Conservation (phyloP, 2,797 vertebrate species). For the Gymnopithys bicolor region DNA sequence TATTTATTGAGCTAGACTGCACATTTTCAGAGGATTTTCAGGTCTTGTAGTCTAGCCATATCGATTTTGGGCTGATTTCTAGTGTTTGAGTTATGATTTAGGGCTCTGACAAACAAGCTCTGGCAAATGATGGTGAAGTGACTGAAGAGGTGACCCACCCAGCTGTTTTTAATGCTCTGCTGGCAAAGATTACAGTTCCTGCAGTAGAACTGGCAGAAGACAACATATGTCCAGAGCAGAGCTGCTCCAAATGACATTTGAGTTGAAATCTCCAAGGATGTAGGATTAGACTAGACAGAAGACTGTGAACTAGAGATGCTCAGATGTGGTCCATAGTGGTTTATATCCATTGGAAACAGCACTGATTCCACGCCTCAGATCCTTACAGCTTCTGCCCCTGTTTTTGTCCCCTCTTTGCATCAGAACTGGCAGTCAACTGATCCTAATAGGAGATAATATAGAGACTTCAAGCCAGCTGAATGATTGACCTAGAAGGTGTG, state of each 20-base stretch:
- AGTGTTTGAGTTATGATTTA: constrained; percentile 8
- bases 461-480: not conserved
- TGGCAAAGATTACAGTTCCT: not conserved
- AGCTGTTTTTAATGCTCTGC: not conserved
- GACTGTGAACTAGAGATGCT: not conserved
- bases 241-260: not conserved
- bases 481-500: not conserved
- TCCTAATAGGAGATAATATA: not conserved
- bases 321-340: not conserved
- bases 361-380: not conserved
- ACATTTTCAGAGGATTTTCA: not conserved
- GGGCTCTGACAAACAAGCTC: constrained; percentile 1
- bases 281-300: not conserved
- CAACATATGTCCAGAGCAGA: not conserved
- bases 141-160: not conserved
- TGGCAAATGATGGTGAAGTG: not conserved
- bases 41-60: not conserved
- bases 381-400: not conserved
- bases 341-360: not conserved
- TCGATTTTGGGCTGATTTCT: not conserved
- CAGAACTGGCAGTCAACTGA: not conserved
- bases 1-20: not conserved
- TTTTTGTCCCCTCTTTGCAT: not conserved
- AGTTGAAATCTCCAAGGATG: not conserved
- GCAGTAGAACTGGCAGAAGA: not conserved